These are phyloP conservation scores for Dendronephthya gigantea DNA, from an alignment of 64 coral and sea anemone genomes.

Conservation along the genomic window DNA sequence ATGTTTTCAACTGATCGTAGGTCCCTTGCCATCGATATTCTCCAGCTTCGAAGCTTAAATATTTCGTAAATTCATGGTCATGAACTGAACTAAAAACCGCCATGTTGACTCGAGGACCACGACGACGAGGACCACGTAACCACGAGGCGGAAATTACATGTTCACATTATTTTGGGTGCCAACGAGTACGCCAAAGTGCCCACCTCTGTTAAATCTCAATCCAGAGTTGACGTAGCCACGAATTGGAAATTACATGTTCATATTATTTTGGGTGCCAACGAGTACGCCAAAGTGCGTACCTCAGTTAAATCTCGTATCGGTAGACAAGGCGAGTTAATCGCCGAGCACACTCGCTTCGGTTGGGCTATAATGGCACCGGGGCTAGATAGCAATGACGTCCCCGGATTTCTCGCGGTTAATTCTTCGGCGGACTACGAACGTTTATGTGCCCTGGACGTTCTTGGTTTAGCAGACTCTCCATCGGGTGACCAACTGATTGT, in stretches of 20 bases:
- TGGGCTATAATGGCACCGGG: constrained; percentile 36
- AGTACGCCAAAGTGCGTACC: no score
- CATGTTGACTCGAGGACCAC: no score
- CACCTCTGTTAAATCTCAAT: background rate
- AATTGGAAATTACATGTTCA: no score
- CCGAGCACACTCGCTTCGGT: constrained; percentile 25
- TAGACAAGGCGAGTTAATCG: constrained; percentile 16
- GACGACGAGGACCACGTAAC: constrained; percentile 15
- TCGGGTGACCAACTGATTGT: background rate
- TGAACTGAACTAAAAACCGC: no score
- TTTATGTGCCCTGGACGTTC: background rate
- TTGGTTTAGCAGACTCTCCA: background rate
- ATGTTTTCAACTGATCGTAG: no score
- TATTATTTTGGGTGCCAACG: no score
- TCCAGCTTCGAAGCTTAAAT: no score
- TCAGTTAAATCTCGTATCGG: no score
- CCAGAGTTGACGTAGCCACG: no score
- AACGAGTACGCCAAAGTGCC: constrained; percentile 34
- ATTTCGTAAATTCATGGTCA: no score
- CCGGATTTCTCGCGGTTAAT: background rate
- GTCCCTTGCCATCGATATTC: no score
- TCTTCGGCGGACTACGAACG: background rate
- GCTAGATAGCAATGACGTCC: background rate
- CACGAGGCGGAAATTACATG: constrained; percentile 18
- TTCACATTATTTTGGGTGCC: constrained; percentile 39